Evolutionary conservation across 2,888 invertebrate genomes (phyloP).

Genomic region (Watsonalla cultraria): DNA sequence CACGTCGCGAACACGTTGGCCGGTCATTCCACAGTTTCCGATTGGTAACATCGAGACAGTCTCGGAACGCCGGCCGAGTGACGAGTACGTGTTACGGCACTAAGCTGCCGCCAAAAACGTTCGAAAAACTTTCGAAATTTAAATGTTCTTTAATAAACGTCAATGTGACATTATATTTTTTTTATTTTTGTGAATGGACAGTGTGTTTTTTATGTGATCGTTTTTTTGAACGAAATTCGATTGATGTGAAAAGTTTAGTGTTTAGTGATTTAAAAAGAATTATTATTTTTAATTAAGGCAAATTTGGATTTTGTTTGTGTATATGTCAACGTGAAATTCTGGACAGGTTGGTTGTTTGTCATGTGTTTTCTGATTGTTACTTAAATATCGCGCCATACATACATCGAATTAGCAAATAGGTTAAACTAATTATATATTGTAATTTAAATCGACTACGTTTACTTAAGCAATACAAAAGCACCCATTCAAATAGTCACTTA

Average conservation of each 20-base stretch:
- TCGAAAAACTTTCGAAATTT: background rate
- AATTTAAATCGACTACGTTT: too few species aligned
- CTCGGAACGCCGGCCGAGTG: conserved; percentile 1
- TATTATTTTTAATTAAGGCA: too few species aligned
- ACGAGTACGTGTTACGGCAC: background rate
- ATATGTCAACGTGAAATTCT: background rate
- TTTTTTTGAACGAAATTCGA: background rate
- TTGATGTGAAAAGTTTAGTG: background rate
- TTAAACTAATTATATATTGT: too few species aligned
- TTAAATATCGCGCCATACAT: background rate
- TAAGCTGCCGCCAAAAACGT: conserved; percentile 1
- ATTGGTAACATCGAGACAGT: background rate
- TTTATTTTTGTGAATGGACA: background rate
- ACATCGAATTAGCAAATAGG: too few species aligned
- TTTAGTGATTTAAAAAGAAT: too few species aligned
- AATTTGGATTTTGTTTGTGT: conserved; percentile 1
- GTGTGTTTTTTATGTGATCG: background rate
- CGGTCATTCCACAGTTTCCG: conserved; percentile 1
- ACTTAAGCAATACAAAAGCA: too few species aligned
- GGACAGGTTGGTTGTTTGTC: background rate
- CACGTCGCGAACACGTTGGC: conserved; percentile 3
- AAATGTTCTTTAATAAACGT: background rate
- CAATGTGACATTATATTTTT: background rate
- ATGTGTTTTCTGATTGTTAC: background rate
- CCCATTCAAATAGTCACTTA: too few species aligned